Evolutionary conservation across 1,140 invertebrate species (phyloP).

Genomic region (Neotoxoptera formosana): DNA sequence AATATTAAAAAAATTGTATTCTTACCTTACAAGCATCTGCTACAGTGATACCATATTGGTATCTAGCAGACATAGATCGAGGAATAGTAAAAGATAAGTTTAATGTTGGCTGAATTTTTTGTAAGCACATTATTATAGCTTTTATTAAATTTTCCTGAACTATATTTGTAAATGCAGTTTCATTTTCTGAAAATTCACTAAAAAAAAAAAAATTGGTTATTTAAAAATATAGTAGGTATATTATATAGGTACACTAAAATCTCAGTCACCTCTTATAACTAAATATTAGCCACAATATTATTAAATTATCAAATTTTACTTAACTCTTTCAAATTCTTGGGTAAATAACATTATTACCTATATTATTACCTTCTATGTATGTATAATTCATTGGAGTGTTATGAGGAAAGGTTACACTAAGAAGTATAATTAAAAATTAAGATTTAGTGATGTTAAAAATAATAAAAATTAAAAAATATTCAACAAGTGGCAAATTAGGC

Average conservation of each 20-base stretch:
- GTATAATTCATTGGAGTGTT: background rate
- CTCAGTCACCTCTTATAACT: background rate
- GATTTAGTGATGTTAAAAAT: background rate
- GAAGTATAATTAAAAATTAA: background rate
- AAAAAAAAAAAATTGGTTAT: background rate
- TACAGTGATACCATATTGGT: constrained; percentile 53
- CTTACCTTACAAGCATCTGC: constrained; percentile 54
- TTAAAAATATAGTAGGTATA: background rate
- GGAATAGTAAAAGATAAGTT: constrained; percentile 59
- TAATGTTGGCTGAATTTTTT: constrained; percentile 60
- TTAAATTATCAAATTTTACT: too few species aligned
- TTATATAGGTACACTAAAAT: background rate
- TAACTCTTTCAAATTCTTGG: too few species aligned
- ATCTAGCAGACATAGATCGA: constrained; percentile 57
- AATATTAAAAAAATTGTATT: background rate
- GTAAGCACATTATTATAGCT: constrained; percentile 71
- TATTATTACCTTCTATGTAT: too few species aligned
- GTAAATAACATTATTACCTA: too few species aligned
- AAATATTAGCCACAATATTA: background rate
- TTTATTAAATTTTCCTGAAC: constrained; percentile 79
- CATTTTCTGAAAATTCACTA: constrained; percentile 51
- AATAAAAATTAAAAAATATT: too few species aligned
- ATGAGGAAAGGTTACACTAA: background rate
- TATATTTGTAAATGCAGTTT: constrained; percentile 31
- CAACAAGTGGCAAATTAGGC: too few species aligned